Base-by-base conservation (phyloP, 1,140 invertebrate species). In the Phymastichus coffea region DNA sequence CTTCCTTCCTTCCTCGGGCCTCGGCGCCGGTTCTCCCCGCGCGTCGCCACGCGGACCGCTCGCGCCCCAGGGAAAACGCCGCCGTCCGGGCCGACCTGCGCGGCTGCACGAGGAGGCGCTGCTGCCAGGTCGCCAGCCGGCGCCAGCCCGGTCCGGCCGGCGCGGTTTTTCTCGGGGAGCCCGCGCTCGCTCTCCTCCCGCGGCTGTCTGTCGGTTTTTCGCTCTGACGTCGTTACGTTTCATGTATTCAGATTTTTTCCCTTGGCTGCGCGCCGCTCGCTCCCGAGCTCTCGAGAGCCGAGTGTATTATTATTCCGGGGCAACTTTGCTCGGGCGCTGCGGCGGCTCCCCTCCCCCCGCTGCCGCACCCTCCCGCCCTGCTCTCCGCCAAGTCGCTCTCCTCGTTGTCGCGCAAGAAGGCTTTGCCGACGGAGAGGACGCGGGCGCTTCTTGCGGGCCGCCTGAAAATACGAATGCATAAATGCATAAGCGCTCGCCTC, bases 241-340 rank as follows among this genome's bases (percentile, higher is more conserved):
- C 77, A 79, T 80, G 75, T 80, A 80, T 80, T 80, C 79, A 80
- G 77, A 79, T 79, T 78, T 76, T 77, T 79, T 76, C 63, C 67
- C 64, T 64, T 57, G 57, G 63, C 63, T 61, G 65, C 69, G 63
- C 69, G 25, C 17, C 35, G 67, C 70, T 67, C 63, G 68, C n/a
- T n/a, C n/a, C n/a, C n/a, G n/a, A n/a, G n/a, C n/a, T n/a, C n/a
- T n/a, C n/a, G n/a, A n/a, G n/a, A n/a, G n/a, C 68, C 63, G 70
- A 67, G 71, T 70, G 74, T 79, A 78, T 80, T 80, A 81, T 81
- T 81, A 81, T 80, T 81, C 78, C 73, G 69, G 70, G 71, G 72
- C 72, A 77, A 78, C 73, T 78, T 77, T 74, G 67, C 74, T 67
- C 73, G 70, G 71, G n/a, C n/a, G n/a, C n/a, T n/a, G n/a, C 72